Base-by-base conservation (phyloP, 2,888 invertebrate genomes). In the Myopa tessellatipennis region DNA sequence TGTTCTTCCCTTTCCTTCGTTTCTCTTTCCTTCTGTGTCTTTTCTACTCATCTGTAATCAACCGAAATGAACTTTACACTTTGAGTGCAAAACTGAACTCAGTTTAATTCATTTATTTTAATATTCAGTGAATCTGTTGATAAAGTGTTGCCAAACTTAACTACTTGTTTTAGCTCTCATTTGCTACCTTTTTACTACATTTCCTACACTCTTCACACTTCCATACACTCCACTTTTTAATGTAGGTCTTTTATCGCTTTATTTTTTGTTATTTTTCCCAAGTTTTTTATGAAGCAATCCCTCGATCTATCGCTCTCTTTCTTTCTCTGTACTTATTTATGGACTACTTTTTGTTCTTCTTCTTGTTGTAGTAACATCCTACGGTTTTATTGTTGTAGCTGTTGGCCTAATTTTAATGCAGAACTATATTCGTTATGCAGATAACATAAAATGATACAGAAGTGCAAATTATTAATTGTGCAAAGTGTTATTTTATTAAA, bases 401-500 rank as follows among this genome's bases (percentile, higher is more conserved):
- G 61, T 55, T 70, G 58, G 58, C 52, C 58, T 36, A n/a, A 45
- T 63, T 73, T 60, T 50, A 8, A 16, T 71, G 60, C 18, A 12
- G 50, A 45, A 40, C 14, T 45, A 73, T 45, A 73, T 61, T 52
- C 55, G 74, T 67, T 26, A 26, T 26, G 26, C 26, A 26, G 26
- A 74, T 38, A 74, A 68, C 55, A 74, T 67, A 74, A 74, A 74
- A 65, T 40, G 14, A 26, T 50, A 74, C 52, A 65, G 38, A 60
- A 74, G 50, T 68, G 68, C n/a, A 68, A 38, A 68, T 68, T 74
- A 68, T 74, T 74, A 67, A 74, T 65, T 74, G 74, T 38, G 34
- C 50, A 74, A 52, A 74, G 52, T 74, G 58, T 55, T 74, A 40
- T 74, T 74, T 74, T 74, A 67, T 65, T 50, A 73, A 73, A 73